Conservation (phyloP, 2,797 vertebrate genomes). For the Spinibarbus caldwelli region DNA sequence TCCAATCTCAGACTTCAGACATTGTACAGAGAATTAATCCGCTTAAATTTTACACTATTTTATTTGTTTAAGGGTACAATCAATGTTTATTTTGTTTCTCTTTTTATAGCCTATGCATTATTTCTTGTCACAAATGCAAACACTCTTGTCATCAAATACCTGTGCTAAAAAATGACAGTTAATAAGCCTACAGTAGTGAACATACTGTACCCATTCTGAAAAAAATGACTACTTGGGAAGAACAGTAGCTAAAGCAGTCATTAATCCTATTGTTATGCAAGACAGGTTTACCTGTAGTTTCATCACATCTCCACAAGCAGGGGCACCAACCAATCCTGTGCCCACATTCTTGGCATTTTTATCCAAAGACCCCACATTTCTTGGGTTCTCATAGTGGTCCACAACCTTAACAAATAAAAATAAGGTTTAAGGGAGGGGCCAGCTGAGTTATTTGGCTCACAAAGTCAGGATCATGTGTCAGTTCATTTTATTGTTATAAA, state of each 20-base stretch:
- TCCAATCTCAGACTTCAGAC: background rate
- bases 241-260: background rate
- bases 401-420: constrained; percentile 81
- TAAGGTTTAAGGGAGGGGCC: background rate
- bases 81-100: background rate
- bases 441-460: background rate
- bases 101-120: background rate
- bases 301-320: constrained; percentile 98
- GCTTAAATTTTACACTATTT: background rate
- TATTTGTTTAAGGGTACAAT: background rate
- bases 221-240: background rate
- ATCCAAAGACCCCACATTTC: constrained; percentile 93
- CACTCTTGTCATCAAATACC: background rate
- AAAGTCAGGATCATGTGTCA: background rate
- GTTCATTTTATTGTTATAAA: background rate
- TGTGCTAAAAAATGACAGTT: background rate
- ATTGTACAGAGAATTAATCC: background rate
- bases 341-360: constrained; percentile 92
- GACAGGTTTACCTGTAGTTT: constrained; percentile 88
- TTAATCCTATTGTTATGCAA: background rate
- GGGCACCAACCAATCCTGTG: constrained; percentile 94
- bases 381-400: constrained; percentile 97
- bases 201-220: background rate
- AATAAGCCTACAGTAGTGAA: background rate
- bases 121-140: background rate